Conservation (phyloP, 2,888 invertebrate species). For the Achlya flavicornis region DNA sequence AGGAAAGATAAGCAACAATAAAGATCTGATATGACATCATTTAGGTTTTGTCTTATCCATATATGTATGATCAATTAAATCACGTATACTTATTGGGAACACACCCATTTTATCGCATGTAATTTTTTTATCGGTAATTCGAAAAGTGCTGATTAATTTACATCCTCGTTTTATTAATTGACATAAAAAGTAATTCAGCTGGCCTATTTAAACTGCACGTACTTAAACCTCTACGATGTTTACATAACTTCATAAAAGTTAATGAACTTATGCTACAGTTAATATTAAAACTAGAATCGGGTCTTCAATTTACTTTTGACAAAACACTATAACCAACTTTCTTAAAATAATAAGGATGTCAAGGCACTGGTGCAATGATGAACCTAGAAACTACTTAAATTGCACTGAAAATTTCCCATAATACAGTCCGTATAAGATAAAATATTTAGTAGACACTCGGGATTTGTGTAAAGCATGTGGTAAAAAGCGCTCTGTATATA, state of each 20-base stretch:
- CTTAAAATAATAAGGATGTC: constrained; percentile 55
- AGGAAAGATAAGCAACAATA: background rate
- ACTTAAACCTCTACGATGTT: background rate
- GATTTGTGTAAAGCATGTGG: background rate
- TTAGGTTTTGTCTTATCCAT: background rate
- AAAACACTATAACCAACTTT: background rate
- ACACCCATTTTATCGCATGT: constrained; percentile 15
- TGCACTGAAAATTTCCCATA: constrained; percentile 37
- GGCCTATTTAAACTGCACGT: background rate
- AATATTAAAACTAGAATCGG: too few species aligned
- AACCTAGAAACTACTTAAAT: constrained; percentile 43
- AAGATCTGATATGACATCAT: constrained; percentile 7
- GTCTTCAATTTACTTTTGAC: background rate
- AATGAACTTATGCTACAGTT: too few species aligned
- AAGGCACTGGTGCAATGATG: constrained; percentile 62
- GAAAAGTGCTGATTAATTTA: constrained; percentile 1
- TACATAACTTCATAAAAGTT: background rate
- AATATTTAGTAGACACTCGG: background rate
- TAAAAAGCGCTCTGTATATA: background rate
- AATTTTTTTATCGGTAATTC: background rate
- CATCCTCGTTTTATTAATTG: background rate
- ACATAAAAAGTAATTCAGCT: background rate
- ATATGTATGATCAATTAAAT: constrained; percentile 2
- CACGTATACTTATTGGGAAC: background rate
- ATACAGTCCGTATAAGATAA: constrained; percentile 22